Evolutionary conservation across 2,888 invertebrate species (phyloP), one percentile per base, ranked within the genome.

Genomic region (Eurytoma adleriae): DNA sequence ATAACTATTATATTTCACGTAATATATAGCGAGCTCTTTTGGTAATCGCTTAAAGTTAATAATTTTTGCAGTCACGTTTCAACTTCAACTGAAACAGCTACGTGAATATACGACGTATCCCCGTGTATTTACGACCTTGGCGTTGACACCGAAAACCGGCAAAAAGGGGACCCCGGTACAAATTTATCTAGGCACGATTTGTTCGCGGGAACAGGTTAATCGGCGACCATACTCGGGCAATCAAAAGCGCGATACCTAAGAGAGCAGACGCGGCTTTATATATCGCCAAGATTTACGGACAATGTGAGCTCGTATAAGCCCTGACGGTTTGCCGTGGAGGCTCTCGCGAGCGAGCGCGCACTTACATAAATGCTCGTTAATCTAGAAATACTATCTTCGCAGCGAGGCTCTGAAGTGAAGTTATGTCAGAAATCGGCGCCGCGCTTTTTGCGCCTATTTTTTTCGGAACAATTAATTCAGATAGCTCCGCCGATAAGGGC

Each of bases 321-420:
- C 84, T 74, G 84, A 83, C 80, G 84, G 50, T 27, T 56, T 79
- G 81, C 83, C 82, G 80, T 78, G 79, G 82, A 79, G 80, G 81
- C 79, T 70, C 82, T 82, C 82, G 83, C 80, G 85, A 68, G 78
- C 40, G 40, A 40, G 40, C 40, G 40, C 40, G 10, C 79, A 81
- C 86, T 84, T 84, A 83, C 86, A 86, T 84, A 85, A 88, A 88
- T 86, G 88, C 85, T 84, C 85, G 87, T 87, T 88, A 88, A 88
- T 89, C 87, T 86, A 83, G 87, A 88, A 88, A 88, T 86, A 86
- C 86, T 86, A 87, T 87, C 86, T 85, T 83, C 84, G 73, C 67
- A 79, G 77, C 66, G 77, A 77, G 78, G 80, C 40, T 30, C 69
- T 56, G 20, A 54, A 54, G 61, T 24, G 48, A 30, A 72, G 72